Percentiles rank a stretch among this genome's conserved stretches.
These are phyloP conservation scores for Rugalucina vietnamica DNA, from an alignment of 2,888 invertebrate species.

Conservation along the genomic window DNA sequence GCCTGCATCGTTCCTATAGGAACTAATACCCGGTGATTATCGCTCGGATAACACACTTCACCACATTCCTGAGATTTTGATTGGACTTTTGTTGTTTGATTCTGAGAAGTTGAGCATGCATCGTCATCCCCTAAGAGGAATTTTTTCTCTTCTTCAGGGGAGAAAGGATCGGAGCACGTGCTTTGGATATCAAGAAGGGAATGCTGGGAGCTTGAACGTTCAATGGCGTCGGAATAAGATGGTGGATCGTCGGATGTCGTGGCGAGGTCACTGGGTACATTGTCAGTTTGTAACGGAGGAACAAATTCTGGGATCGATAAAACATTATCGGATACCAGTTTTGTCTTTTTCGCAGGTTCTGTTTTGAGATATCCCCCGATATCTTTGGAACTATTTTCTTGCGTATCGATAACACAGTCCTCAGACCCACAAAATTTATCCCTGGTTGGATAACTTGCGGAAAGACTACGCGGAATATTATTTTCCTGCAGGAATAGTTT, in stretches of 20 bases:
- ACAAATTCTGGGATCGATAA: not conserved
- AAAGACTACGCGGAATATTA: constrained; percentile 11
- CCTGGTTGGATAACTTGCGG: constrained; percentile 5
- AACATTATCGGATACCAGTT: not conserved
- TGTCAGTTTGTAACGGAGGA: too few relatives aligned
- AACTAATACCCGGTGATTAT: constrained; percentile 48
- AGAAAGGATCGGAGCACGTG: not conserved
- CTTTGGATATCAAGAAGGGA: not conserved
- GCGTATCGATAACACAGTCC: not conserved
- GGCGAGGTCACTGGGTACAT: not conserved
- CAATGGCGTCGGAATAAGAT: not conserved
- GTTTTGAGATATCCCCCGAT: not conserved
- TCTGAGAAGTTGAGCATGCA: not conserved
- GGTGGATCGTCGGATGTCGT: not conserved
- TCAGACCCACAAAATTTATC: not conserved
- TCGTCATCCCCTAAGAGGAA: not conserved
- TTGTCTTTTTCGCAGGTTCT: not conserved
- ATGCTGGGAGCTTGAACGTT: not conserved
- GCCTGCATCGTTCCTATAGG: constrained; percentile 53
- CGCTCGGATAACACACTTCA: not conserved
- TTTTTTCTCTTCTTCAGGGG: not conserved
- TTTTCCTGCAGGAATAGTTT: constrained; percentile 30
- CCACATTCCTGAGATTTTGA: not conserved
- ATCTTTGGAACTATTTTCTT: not conserved
- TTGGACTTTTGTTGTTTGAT: not conserved